Evolutionary conservation across 1,140 invertebrate species (phyloP).

Genomic region (Argopecten irradians): DNA sequence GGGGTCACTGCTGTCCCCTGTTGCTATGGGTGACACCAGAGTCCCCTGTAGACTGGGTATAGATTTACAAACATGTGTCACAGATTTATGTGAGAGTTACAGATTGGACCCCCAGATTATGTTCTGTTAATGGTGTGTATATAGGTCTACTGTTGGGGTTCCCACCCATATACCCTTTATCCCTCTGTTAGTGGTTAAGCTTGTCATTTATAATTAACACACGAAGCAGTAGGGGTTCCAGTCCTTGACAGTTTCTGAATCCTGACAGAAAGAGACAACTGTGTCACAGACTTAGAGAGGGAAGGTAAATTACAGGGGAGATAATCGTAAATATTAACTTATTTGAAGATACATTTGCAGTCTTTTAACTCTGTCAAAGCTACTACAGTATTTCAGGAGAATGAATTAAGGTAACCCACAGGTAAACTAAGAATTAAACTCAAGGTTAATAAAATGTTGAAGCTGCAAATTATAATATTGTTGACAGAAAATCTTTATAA

Average conservation of each 20-base stretch:
- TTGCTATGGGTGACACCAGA: constrained; percentile 14
- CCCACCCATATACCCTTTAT: not conserved
- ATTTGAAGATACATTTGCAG: too few relatives aligned
- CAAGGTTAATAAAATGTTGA: too few relatives aligned
- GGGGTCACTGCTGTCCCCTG: constrained; percentile 7
- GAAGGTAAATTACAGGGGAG: too few relatives aligned
- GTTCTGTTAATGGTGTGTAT: constrained; percentile 3
- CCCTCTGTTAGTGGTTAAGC: not conserved
- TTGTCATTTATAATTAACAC: not conserved
- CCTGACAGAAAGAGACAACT: not conserved
- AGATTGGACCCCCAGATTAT: not conserved
- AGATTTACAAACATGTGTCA: not conserved
- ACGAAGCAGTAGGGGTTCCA: not conserved
- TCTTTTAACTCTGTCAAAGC: too few relatives aligned
- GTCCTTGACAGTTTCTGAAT: not conserved
- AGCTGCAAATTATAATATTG: too few relatives aligned
- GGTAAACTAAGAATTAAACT: too few relatives aligned
- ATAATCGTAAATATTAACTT: too few relatives aligned
- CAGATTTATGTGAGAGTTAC: not conserved
- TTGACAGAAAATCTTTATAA: too few relatives aligned
- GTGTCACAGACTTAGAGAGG: not conserved
- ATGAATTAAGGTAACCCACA: too few relatives aligned
- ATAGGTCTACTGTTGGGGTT: not conserved
- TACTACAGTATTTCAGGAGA: too few relatives aligned
- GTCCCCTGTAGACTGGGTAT: not conserved